Percentiles rank a stretch among this genome's conserved stretches.
phyloP scores from a whole-genome alignment of 2,113 vertebrate genomes.

The Aldabrachelys gigantea region DNA sequence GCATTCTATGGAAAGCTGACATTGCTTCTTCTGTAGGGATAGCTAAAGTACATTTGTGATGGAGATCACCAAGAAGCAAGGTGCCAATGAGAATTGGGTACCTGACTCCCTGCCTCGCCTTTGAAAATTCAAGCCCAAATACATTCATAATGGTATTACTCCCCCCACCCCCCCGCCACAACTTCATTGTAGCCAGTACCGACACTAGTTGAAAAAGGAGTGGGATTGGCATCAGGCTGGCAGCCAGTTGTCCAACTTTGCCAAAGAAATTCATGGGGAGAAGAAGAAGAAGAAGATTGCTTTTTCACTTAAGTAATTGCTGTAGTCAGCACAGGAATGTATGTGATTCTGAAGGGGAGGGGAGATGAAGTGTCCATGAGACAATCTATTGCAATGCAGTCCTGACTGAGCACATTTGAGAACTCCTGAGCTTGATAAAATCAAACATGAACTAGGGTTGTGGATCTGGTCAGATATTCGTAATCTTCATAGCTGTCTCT shows the following conservation, averaged over 20 bases:
- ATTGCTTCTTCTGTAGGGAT: not conserved
- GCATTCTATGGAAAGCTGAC: not conserved
- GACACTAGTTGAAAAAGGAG: not conserved
- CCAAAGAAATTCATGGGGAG: not conserved
- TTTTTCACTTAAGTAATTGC: not conserved
- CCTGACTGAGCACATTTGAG: accelerated
- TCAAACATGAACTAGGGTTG: accelerated
- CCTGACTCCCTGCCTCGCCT: accelerated
- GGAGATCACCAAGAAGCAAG: not conserved
- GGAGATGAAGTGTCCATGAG: accelerated
- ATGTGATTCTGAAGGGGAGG: accelerated
- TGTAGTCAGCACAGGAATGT: not conserved
- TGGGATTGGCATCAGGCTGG: not conserved
- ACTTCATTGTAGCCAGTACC: not conserved
- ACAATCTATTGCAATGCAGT: accelerated
- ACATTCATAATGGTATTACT: accelerated
- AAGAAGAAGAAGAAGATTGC: not conserved
- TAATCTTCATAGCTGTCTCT: not conserved
- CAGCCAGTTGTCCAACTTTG: not conserved
- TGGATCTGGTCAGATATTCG: accelerated
- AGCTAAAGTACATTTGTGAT: accelerated
- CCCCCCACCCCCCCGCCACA: not conserved
- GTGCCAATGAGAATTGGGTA: accelerated
- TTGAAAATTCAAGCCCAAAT: accelerated
- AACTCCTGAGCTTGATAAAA: accelerated